A percentile compares a stretch with the other conserved stretches of the same genome.
These are phyloP conservation scores for Bos taurus DNA, from an alignment of 2,113 vertebrate genomes.

Conservation along the genomic window DNA sequence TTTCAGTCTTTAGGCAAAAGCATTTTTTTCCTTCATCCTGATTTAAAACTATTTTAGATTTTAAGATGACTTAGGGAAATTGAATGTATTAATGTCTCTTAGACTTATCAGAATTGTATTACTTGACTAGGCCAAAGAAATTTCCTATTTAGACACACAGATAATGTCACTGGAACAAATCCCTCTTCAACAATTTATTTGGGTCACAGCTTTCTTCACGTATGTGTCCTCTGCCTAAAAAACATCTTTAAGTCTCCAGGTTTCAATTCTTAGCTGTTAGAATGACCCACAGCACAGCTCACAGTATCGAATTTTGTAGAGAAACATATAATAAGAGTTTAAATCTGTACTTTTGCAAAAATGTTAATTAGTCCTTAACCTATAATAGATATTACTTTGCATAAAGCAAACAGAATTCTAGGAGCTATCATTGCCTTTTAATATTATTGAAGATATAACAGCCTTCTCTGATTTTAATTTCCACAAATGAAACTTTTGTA, in stretches of 20 bases:
- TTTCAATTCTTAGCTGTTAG: conserved; percentile 11
- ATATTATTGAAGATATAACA: background rate
- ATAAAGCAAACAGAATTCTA: conserved; percentile 8
- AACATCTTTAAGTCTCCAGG: background rate
- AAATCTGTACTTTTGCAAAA: background rate
- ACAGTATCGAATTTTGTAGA: background rate
- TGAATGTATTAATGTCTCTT: background rate
- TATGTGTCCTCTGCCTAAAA: background rate
- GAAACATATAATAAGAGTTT: background rate
- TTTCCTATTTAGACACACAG: background rate
- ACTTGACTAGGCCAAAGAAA: background rate
- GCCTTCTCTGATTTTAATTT: conserved; percentile 1
- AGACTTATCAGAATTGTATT: background rate
- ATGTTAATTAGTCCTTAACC: background rate
- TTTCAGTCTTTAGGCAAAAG: background rate
- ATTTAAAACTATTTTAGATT: background rate
- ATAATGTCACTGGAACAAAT: background rate
- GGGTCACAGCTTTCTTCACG: background rate
- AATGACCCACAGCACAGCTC: background rate
- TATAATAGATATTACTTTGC: background rate
- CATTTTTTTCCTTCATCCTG: background rate
- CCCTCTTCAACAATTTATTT: background rate
- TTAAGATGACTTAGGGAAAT: background rate
- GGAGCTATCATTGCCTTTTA: conserved; percentile 1
- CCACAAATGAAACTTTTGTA: background rate